A percentile compares a stretch with the other conserved stretches of the same genome.
phyloP scores from a whole-genome alignment of 2,113 vertebrate species.

The Xyliphius kryptos region DNA sequence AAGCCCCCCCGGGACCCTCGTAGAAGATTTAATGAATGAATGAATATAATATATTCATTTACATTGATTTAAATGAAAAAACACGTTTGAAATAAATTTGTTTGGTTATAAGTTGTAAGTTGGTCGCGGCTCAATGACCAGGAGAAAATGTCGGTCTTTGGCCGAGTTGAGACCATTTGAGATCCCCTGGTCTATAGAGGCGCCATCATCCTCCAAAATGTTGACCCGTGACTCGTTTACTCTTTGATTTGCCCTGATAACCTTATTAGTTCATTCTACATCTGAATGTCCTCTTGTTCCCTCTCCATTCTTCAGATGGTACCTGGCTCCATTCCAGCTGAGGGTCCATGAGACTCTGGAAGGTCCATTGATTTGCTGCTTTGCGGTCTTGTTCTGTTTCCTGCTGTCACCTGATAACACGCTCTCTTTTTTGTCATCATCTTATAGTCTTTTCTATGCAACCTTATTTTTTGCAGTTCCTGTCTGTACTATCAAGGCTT shows the following conservation, averaged over 20 bases:
- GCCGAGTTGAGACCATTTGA: no score
- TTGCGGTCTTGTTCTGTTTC: conserved; percentile 20
- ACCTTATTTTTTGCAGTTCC: neutral
- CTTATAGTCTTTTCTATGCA: neutral
- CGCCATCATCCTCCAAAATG: conserved; percentile 21
- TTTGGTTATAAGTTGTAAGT: no score
- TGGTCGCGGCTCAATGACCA: no score
- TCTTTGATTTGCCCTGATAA: conserved; percentile 14
- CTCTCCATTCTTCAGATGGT: neutral
- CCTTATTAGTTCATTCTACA: conserved; percentile 7
- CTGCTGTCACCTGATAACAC: conserved; percentile 17
- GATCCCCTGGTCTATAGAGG: no score
- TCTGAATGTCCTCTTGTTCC: neutral
- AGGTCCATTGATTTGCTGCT: conserved; percentile 18
- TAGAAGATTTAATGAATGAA: no score
- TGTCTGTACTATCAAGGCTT: conserved; percentile 39
- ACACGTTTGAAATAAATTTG: no score
- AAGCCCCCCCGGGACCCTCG: no score
- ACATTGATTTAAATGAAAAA: no score
- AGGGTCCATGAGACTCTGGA: neutral
- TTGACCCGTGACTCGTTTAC: conserved; percentile 25
- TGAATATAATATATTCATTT: no score
- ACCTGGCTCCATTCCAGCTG: neutral
- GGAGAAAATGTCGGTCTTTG: no score
- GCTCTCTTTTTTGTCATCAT: neutral